These are phyloP conservation scores for Astreopora myriophthalma DNA, from an alignment of 64 coral and sea anemone species.

Conservation along the genomic window DNA sequence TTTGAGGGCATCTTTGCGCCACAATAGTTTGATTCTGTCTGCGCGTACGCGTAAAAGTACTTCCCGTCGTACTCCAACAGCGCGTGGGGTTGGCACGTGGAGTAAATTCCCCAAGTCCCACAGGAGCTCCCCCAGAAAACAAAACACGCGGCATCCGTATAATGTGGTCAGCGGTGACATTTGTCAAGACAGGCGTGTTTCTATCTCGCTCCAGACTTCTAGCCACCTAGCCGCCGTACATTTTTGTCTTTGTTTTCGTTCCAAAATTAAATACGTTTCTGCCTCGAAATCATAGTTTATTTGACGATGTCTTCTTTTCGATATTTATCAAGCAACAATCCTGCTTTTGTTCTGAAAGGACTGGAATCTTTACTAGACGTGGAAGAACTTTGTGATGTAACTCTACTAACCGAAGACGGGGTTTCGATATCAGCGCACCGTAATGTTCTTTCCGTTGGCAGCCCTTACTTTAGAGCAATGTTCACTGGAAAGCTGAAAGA, in stretches of 20 bases:
- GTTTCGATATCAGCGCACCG: conserved; percentile 69
- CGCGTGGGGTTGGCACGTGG: neutral
- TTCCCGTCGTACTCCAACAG: too few species aligned
- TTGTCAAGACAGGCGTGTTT: neutral
- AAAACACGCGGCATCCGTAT: neutral
- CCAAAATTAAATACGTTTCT: neutral
- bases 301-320: conserved; percentile 77
- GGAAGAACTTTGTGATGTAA: conserved; percentile 88
- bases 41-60: neutral
- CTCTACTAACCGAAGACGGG: conserved; percentile 79
- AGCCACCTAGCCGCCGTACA: too few species aligned
- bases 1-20: neutral
- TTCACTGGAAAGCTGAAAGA: conserved; percentile 85
- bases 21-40: neutral
- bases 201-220: neutral
- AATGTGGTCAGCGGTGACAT: neutral
- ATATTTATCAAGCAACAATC: conserved; percentile 76
- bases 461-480: conserved; percentile 96
- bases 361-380: conserved; percentile 70
- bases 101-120: neutral
- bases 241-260: neutral
- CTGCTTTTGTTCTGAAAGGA: conserved; percentile 77
- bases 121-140: too few species aligned
- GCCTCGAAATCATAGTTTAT: neutral
- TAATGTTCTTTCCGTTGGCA: conserved; percentile 85